Evolutionary conservation across 2,113 vertebrate genomes (phyloP).

Genomic region (Lates calcarifer): DNA sequence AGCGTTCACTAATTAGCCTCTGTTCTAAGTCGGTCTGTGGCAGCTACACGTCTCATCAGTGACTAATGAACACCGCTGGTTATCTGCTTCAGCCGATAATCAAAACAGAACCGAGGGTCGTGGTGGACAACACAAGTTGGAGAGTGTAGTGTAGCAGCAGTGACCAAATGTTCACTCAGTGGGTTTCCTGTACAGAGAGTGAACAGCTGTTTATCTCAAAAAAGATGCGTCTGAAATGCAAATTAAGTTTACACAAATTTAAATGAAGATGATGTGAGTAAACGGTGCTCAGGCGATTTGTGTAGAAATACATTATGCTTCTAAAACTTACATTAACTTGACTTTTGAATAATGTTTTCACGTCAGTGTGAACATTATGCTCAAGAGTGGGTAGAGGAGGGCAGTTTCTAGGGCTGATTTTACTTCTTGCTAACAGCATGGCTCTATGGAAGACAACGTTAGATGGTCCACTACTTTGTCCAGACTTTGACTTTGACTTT

Average conservation of each 20-base stretch:
- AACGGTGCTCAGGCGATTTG: background rate
- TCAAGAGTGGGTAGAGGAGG: no score
- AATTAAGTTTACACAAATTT: background rate
- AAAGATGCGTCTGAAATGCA: slow-evolving; percentile 1
- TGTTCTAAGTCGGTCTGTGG: slow-evolving; percentile 32
- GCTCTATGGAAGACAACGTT: no score
- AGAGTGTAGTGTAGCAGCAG: slow-evolving; percentile 5
- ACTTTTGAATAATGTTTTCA: no score
- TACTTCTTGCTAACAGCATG: no score
- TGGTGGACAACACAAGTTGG: slow-evolving; percentile 4
- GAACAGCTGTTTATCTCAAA: slow-evolving; percentile 10
- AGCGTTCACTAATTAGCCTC: slow-evolving; percentile 55
- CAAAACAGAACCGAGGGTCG: slow-evolving; percentile 10
- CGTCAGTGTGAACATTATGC: no score
- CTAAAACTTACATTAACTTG: no score
- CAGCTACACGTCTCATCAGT: slow-evolving; percentile 36
- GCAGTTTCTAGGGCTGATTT: no score
- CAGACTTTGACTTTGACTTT: no score
- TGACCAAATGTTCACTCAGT: slow-evolving; percentile 2
- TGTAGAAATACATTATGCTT: no score
- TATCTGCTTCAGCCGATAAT: slow-evolving; percentile 16
- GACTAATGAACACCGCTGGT: slow-evolving; percentile 56
- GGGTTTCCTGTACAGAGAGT: background rate
- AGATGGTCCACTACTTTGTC: no score
- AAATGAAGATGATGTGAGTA: background rate